phyloP scores from a whole-genome alignment of 2,113 vertebrate species.

The Salvelinus fontinalis region DNA sequence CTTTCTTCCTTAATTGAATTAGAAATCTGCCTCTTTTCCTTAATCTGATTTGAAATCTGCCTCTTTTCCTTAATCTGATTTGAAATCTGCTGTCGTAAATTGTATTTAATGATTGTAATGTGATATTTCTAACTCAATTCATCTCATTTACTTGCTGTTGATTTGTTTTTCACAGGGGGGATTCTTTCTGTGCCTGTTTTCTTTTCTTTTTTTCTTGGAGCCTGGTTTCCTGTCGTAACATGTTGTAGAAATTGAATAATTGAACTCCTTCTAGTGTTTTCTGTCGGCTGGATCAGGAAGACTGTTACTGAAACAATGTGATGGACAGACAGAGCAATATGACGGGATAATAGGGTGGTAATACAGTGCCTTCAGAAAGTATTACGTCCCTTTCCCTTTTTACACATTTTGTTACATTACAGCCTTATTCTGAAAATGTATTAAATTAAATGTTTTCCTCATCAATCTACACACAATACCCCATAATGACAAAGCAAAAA shows the following conservation, averaged over 20 bases:
- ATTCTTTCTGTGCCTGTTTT: constrained; percentile 14
- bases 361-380: too few species aligned
- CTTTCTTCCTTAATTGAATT: constrained; percentile 65
- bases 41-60: constrained; percentile 69
- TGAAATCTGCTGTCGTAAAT: constrained; percentile 63
- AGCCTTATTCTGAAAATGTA: too few species aligned
- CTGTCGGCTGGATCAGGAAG: not conserved
- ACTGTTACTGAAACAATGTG: not conserved
- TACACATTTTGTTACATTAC: too few species aligned
- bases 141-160: constrained; percentile 65
- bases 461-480: too few species aligned
- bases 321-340: not conserved
- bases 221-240: constrained; percentile 52
- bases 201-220: constrained; percentile 46
- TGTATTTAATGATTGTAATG: constrained; percentile 71
- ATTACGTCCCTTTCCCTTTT: too few species aligned
- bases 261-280: constrained; percentile 23
- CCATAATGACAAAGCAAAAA: too few species aligned
- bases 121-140: constrained; percentile 73
- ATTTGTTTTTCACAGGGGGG: constrained; percentile 63
- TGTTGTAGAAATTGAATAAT: constrained; percentile 52
- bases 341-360: too few species aligned
- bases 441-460: too few species aligned
- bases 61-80: constrained; percentile 65
- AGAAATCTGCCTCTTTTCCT: constrained; percentile 57